phyloP scores from a whole-genome alignment of 2,797 vertebrate genomes.

The Lagocephalus sceleratus region DNA sequence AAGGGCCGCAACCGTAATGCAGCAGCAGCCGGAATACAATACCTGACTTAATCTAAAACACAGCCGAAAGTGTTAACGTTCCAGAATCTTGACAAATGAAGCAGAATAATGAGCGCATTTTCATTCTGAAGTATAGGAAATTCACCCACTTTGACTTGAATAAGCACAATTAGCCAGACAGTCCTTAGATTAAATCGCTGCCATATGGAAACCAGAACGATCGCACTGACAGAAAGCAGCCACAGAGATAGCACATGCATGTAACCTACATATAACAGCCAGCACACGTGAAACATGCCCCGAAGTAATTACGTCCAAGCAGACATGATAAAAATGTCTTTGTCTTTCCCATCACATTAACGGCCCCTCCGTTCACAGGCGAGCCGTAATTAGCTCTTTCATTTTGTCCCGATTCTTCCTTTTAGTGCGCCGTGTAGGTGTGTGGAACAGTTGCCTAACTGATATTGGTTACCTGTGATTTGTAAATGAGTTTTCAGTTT shows the following conservation, averaged over 20 bases:
- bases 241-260: not conserved
- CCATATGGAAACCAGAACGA: no score
- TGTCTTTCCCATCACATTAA: not conserved
- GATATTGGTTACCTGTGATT: slow-evolving; percentile 45
- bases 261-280: not conserved
- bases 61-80: not conserved
- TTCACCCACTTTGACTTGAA: not conserved
- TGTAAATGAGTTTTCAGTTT: slow-evolving; percentile 48
- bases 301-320: slow-evolving; percentile 6
- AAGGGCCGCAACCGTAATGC: no score
- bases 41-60: not conserved
- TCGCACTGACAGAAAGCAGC: no score
- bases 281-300: slow-evolving; percentile 1
- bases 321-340: slow-evolving; percentile 5
- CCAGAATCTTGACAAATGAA: not conserved
- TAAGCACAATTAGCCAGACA: not conserved
- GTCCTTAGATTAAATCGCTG: not conserved
- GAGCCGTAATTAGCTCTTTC: slow-evolving; percentile 38
- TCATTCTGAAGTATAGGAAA: not conserved
- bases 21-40: no score
- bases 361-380: not conserved
- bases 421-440: slow-evolving; percentile 23
- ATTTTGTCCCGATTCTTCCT: slow-evolving; percentile 25
- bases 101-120: not conserved
- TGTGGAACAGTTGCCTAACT: slow-evolving; percentile 20